Evolutionary conservation across 2,888 invertebrate genomes (phyloP).

Genomic region (Leistus spinibarbis): DNA sequence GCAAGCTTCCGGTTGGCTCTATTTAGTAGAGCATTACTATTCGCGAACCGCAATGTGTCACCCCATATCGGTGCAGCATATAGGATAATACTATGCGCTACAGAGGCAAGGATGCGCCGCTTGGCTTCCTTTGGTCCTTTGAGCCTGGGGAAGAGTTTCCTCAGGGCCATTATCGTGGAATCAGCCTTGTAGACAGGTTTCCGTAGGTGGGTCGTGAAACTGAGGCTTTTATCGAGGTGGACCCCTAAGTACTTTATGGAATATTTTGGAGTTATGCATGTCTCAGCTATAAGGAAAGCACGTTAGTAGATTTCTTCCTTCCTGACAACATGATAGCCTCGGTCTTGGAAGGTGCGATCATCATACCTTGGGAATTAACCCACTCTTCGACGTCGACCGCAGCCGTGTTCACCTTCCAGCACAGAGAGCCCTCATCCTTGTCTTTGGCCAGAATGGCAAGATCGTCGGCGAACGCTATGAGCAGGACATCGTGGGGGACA

Average conservation of each 20-base stretch:
- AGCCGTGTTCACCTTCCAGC: neutral
- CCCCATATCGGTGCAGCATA: conserved; percentile 1
- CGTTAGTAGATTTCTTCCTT: neutral
- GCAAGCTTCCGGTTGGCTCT: neutral
- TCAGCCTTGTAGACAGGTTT: no score
- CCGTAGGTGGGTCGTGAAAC: no score
- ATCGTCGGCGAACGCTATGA: neutral
- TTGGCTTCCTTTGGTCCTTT: neutral
- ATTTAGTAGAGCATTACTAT: neutral
- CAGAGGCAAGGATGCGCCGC: neutral
- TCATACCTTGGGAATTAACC: neutral
- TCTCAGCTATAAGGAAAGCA: no score
- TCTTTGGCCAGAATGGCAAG: neutral
- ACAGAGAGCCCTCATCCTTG: neutral
- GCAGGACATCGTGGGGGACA: neutral
- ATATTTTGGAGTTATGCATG: no score
- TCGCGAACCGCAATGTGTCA: neutral
- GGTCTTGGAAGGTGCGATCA: neutral
- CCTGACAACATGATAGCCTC: conserved; percentile 5
- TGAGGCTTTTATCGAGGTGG: no score
- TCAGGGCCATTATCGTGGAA: no score
- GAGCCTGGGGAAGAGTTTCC: no score
- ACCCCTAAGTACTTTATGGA: no score
- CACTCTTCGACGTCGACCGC: neutral
- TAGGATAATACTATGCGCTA: neutral